A percentile compares a stretch with the other conserved stretches of the same genome.
Evolutionary conservation across 1,140 invertebrate species (phyloP).

Genomic region (Hirudo medicinalis): DNA sequence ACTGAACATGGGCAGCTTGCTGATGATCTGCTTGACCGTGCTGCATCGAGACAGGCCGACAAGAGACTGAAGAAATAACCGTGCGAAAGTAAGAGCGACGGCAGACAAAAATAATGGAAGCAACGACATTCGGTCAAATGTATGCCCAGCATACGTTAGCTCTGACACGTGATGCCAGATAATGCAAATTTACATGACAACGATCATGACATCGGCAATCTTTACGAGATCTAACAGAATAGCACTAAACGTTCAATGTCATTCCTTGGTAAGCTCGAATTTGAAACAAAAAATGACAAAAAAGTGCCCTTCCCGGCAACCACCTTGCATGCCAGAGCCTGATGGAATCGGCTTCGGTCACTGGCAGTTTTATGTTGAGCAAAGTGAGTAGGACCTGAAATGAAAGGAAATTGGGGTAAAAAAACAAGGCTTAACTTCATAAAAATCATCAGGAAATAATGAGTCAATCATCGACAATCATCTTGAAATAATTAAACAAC

Average conservation of each 20-base stretch:
- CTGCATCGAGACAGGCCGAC: slow-evolving; percentile 79
- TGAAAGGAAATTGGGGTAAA: slow-evolving; percentile 17
- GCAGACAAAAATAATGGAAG: slow-evolving; percentile 12
- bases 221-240: too few species aligned
- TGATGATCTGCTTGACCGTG: slow-evolving; percentile 82
- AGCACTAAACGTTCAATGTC: too few species aligned
- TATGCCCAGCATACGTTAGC: neutral
- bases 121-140: neutral
- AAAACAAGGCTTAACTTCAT: too few species aligned
- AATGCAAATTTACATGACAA: neutral
- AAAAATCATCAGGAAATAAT: too few species aligned
- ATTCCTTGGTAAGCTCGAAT: too few species aligned
- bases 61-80: slow-evolving; percentile 52
- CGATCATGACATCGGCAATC: too few species aligned
- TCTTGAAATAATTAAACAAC: too few species aligned
- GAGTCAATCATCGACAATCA: too few species aligned
- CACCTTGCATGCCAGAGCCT: slow-evolving; percentile 68
- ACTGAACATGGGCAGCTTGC: slow-evolving; percentile 85
- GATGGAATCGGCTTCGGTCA: slow-evolving; percentile 89
- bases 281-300: too few species aligned
- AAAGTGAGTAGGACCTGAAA: slow-evolving; percentile 48
- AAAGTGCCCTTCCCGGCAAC: neutral
- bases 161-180: slow-evolving; percentile 4
- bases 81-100: neutral
- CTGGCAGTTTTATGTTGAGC: slow-evolving; percentile 79